phyloP scores from a whole-genome alignment of 2,797 vertebrate genomes.

The Vireo griseus region DNA sequence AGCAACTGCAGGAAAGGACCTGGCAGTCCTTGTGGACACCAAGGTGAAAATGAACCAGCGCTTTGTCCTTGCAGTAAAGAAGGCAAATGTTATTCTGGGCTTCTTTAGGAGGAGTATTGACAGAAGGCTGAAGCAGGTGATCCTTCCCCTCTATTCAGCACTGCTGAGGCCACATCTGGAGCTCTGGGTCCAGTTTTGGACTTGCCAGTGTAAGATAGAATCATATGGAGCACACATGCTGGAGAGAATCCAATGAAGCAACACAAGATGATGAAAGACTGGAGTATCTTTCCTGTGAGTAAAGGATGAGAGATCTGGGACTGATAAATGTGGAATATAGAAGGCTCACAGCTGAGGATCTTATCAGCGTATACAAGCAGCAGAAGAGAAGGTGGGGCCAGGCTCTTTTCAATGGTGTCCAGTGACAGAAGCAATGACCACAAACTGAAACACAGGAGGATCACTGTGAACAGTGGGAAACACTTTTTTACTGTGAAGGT shows the following conservation, averaged over 20 bases:
- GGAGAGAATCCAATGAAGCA: not conserved
- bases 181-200: not conserved
- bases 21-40: not conserved
- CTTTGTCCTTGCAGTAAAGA: not conserved
- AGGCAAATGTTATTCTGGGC: not conserved
- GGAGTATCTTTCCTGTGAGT: not conserved
- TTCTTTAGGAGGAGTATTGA: not conserved
- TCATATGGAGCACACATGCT: not conserved
- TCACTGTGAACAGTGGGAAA: not conserved
- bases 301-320: not conserved
- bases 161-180: not conserved
- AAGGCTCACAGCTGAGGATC: not conserved
- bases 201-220: not conserved
- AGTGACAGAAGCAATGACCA: not conserved
- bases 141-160: not conserved
- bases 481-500: not conserved
- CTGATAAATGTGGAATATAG: not conserved
- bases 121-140: not conserved
- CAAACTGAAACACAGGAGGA: not conserved
- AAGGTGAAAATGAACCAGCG: not conserved
- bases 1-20: not conserved
- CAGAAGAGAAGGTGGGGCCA: not conserved
- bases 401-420: not conserved
- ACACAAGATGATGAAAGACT: not conserved
- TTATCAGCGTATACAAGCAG: accelerated